Conservation (phyloP, 2,888 invertebrate species). For the Tachina lurida region DNA sequence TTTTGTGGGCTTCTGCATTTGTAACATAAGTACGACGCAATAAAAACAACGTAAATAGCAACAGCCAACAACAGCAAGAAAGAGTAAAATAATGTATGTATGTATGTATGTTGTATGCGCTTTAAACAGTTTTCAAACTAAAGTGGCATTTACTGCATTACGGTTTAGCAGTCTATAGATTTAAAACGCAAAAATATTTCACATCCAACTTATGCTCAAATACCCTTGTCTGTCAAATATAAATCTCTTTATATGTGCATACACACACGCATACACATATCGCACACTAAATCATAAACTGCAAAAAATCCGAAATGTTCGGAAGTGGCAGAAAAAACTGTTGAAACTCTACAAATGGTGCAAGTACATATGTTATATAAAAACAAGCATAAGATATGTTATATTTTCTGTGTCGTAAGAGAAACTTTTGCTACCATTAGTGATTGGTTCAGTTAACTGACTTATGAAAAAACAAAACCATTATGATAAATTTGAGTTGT, state of each 20-base stretch:
- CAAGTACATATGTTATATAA: no score
- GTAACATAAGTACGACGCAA: constrained; percentile 30
- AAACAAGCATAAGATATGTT: no score
- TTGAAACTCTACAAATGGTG: no score
- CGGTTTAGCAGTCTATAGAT: constrained; percentile 31
- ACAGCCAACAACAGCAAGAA: neutral
- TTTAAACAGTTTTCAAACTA: constrained; percentile 48
- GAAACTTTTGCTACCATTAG: no score
- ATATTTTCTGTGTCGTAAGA: no score
- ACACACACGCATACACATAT: no score
- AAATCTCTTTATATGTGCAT: neutral
- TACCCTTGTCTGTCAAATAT: neutral
- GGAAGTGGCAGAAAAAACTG: no score
- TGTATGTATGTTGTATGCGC: constrained; percentile 16
- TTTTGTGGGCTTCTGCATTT: constrained; percentile 8
- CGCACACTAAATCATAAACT: no score
- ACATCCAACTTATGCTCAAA: constrained; percentile 22
- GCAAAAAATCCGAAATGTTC: no score
- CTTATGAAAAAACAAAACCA: no score
- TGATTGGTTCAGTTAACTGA: no score
- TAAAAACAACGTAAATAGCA: neutral
- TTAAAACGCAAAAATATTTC: constrained; percentile 3
- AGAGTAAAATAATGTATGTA: constrained; percentile 21
- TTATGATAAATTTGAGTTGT: no score
- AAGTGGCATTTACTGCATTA: constrained; percentile 64